Evolutionary conservation across 2,113 vertebrate genomes (phyloP), one percentile per base, ranked within the genome.

Genomic region (Dunckerocampus dactyliophorus): DNA sequence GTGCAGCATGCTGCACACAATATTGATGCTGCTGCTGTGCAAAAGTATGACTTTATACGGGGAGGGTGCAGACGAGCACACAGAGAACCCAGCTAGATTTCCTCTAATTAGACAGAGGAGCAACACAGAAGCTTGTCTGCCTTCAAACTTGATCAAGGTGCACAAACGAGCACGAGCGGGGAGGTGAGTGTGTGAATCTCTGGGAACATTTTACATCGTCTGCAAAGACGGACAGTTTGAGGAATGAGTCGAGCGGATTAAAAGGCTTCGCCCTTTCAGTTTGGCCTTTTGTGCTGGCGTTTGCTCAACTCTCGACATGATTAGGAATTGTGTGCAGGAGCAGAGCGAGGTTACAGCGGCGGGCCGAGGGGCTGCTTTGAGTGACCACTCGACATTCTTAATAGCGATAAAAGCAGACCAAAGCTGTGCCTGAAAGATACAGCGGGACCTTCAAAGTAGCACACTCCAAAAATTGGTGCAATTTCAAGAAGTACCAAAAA

Each of bases 11-110:
- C 15, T 12, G 12, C 31, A 37, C 9, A 37, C 52, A 37, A 37
- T 37, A 37, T 55, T 15, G n/a, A 31, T 62, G 39, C 22, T 13
- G 59, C 49, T 61, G 47, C 43, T 5, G 31, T 57, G 4, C 2
- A 62, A 73, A 60, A 52, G 62, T 46, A 42, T 10, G 48, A 69
- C 63, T 61, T 72, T 51, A 58, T 49, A 46, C 72, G 71, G 52
- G 54, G 55, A 57, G 47, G 42, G 31, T 34, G 31, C 31, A 34
- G 31, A 48, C 59, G 54, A 72, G 54, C 24, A 24, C 55, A 69
- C 54, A 13, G 47, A 76, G 67, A 77, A 48, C 75, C 71, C 63
- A 75, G 77, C 70, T 76, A 61, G 72, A 85, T 86, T 87, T 83
- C 70, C 75, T 65, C 59, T 86, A 88, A 86, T 87, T 76, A 82